Evolutionary conservation across 2,797 vertebrate species (phyloP).

Genomic region (Myotis vivesi): DNA sequence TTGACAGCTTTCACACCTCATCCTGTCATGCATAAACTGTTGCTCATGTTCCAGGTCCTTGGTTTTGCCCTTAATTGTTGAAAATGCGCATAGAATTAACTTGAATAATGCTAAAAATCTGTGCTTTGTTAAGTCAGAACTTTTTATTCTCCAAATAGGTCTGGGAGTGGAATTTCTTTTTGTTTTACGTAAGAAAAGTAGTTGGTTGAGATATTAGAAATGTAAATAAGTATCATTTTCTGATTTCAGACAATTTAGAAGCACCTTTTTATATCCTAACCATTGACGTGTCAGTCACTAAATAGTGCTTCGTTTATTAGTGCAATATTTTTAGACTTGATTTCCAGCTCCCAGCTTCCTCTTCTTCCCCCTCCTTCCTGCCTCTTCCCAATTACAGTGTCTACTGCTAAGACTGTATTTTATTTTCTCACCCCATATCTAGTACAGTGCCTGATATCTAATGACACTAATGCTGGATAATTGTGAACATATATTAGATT

Average conservation of each 20-base stretch:
- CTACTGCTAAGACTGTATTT: background rate
- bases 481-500: background rate
- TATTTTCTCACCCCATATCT: background rate
- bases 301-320: background rate
- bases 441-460: background rate
- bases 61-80: conserved; percentile 19
- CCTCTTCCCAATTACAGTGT: background rate
- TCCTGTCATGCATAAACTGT: background rate
- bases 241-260: conserved; percentile 16
- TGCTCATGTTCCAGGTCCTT: background rate
- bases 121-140: background rate
- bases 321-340: background rate
- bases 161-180: background rate
- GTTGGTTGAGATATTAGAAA: background rate
- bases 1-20: background rate
- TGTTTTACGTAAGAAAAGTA: background rate
- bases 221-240: background rate
- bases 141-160: background rate
- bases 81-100: conserved; percentile 1
- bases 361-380: background rate
- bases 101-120: background rate
- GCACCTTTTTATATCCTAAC: background rate
- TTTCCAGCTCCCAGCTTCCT: background rate
- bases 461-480: background rate
- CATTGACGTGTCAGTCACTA: background rate